These are phyloP conservation scores for Hemibagrus guttatus DNA, from an alignment of 2,797 vertebrate genomes.

Conservation along the genomic window DNA sequence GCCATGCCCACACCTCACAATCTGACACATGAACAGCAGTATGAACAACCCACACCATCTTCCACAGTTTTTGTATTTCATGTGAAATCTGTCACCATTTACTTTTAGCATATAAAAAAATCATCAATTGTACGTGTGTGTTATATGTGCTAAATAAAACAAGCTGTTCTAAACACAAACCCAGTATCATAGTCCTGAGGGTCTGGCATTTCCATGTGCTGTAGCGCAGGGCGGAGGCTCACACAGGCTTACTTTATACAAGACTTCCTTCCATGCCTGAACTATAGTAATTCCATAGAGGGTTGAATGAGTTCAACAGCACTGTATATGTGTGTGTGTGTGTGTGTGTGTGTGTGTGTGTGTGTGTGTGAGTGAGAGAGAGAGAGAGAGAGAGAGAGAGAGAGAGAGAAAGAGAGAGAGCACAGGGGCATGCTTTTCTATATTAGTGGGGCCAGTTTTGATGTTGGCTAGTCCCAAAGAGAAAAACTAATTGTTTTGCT, in stretches of 20 bases:
- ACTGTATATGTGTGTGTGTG: neutral
- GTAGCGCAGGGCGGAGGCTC: conserved; percentile 5
- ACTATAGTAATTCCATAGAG: conserved; percentile 8
- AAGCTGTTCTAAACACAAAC: neutral
- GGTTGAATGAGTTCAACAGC: conserved; percentile 15
- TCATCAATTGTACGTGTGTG: neutral
- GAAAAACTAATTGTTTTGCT: neutral
- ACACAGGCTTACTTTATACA: conserved; percentile 31
- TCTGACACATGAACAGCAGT: conserved; percentile 55
- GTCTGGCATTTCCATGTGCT: conserved; percentile 17
- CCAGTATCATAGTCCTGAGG: neutral
- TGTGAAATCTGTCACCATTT: conserved; percentile 1
- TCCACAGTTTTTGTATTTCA: conserved; percentile 1
- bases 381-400: too few relatives aligned
- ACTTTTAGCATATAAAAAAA: neutral
- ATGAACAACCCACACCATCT: conserved; percentile 12
- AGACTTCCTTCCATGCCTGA: conserved; percentile 39
- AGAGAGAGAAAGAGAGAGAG: too few relatives aligned
- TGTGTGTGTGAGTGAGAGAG: neutral
- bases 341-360: neutral
- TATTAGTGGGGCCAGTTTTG: neutral
- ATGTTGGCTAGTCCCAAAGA: neutral
- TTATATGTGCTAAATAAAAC: neutral
- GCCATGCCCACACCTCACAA: conserved; percentile 52
- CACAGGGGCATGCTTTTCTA: neutral